Conservation (phyloP, 2,888 invertebrate genomes). For the Zygothrica quintamaculata region DNA sequence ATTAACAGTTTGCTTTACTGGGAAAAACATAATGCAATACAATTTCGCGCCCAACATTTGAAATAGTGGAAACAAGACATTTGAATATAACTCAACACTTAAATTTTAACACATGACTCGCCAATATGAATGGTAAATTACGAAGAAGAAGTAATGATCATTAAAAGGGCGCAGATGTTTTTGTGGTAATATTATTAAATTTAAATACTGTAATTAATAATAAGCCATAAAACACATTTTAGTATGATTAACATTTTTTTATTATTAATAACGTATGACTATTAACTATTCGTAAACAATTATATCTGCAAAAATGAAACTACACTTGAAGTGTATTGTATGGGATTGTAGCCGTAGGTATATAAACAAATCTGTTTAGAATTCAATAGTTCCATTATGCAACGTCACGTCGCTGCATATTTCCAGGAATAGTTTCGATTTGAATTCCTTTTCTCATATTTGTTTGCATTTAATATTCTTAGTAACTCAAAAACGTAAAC, state of each 20-base stretch:
- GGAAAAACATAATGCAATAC: no score
- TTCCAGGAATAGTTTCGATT: conserved; percentile 15
- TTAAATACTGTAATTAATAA: neutral
- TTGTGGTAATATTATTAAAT: conserved; percentile 23
- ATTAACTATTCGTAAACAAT: no score
- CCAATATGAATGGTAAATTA: neutral
- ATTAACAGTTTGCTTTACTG: no score
- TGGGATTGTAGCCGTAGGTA: conserved; percentile 27
- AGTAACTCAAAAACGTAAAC: conserved; percentile 16
- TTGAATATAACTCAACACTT: neutral
- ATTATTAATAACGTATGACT: no score
- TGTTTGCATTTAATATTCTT: conserved; percentile 32
- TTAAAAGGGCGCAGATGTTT: conserved; percentile 18
- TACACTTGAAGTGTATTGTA: conserved; percentile 6
- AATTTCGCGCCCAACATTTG: neutral
- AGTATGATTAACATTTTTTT: no score
- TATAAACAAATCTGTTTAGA: conserved; percentile 48
- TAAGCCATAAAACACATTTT: neutral
- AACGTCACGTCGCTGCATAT: conserved; percentile 54
- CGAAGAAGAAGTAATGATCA: conserved; percentile 11
- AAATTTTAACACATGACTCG: conserved; percentile 14
- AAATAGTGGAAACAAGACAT: neutral
- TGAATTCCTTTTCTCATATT: conserved; percentile 31
- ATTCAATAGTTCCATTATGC: conserved; percentile 59
- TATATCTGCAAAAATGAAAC: no score